Conservation (phyloP, 2,113 vertebrate species). For the Acinonyx jubatus region DNA sequence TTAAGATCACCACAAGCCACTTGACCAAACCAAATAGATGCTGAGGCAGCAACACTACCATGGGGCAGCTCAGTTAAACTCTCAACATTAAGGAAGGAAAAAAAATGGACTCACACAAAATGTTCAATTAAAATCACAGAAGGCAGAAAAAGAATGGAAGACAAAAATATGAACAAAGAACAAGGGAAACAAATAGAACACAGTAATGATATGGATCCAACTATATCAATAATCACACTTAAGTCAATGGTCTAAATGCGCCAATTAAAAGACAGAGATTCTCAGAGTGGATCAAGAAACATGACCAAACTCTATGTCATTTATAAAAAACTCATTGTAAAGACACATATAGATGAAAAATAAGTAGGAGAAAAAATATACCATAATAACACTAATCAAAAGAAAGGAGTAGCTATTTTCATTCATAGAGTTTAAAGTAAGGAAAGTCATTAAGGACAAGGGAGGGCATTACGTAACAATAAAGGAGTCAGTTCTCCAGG, state of each 20-base stretch:
- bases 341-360: not conserved
- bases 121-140: not conserved
- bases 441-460: not conserved
- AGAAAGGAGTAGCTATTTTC: not conserved
- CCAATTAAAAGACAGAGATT: not conserved
- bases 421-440: not conserved
- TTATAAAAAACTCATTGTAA: not conserved
- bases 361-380: not conserved
- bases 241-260: not conserved
- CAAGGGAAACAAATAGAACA: not conserved
- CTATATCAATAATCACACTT: not conserved
- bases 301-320: not conserved
- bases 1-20: not conserved
- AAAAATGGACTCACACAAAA: not conserved
- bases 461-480: not conserved
- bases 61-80: not conserved
- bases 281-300: not conserved
- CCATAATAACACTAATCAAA: not conserved
- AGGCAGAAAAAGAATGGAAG: not conserved
- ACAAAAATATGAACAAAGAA: not conserved
- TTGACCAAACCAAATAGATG: not conserved
- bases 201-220: not conserved
- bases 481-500: not conserved
- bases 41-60: not conserved
- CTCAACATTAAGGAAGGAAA: not conserved